Evolutionary conservation across 2,888 invertebrate genomes (phyloP), one percentile per base, ranked within the genome.

Genomic region (Parapristionchus giblindavisi): DNA sequence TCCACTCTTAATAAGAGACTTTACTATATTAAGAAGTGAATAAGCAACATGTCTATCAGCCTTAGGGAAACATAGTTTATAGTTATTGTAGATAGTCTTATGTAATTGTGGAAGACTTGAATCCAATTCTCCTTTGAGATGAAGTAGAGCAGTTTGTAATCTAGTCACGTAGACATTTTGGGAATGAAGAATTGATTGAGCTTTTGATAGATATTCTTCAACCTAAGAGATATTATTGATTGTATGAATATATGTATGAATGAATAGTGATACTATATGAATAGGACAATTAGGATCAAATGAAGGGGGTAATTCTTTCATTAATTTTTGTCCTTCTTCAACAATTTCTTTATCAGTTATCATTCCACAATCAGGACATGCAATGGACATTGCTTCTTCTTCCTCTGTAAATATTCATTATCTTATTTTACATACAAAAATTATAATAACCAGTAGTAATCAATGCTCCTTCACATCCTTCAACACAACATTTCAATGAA

Each of bases 41-140:
- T 83, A 87, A 36, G 85, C 86, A 17, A 85, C 81, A 68, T 86
- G 85, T n/a, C 85, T 77, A 65, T 87, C 87, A 11, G 83, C 83
- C 43, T 83, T 79, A 14, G 87, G 87, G 79, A 87, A 86, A 63
- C 86, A 87, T 75, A 76, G 63, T 34, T 76, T 76, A 75, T 81
- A 84, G 65, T 82, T 85, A 48, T 82, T 66, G 58, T 83, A 82
- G 77, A 84, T 80, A 56, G 68, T 32, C 56, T 82, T 80, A 32
- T 84, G 81, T 61, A 83, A 76, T 2, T 77, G 48, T 6, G 77
- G 73, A 4, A 43, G 52, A 1, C 27, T 36, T 21, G 36, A n/a
- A 21, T 54, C 68, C 14, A 52, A 29, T 40, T 72, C 54, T 43
- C 71, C 70, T 54, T 60, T 63, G 43, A 78, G 17, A 27, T 79